These are phyloP conservation scores for Agrotis puta DNA, from an alignment of 2,888 invertebrate species.

Conservation along the genomic window DNA sequence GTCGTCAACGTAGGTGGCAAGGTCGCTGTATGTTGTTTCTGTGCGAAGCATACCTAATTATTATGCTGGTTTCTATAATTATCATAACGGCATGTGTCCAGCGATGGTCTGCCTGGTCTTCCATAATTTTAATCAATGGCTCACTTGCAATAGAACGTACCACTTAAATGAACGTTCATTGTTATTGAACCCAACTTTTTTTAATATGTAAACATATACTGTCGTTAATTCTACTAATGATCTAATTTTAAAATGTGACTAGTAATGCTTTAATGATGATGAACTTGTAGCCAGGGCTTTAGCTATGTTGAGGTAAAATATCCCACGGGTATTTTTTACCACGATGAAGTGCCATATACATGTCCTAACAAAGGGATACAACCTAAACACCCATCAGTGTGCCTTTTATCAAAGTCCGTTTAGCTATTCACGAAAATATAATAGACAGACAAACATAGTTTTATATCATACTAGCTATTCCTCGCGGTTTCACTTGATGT, in stretches of 20 bases:
- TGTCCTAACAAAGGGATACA: background rate
- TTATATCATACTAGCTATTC: no score
- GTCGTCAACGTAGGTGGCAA: slow-evolving; percentile 68
- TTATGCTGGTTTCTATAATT: slow-evolving; percentile 12
- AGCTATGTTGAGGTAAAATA: background rate
- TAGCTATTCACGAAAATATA: background rate
- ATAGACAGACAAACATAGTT: background rate
- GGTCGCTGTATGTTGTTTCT: slow-evolving; percentile 61
- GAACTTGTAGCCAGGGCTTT: background rate
- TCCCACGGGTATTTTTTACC: no score
- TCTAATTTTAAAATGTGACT: background rate
- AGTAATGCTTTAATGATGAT: background rate
- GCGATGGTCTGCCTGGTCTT: slow-evolving; percentile 2
- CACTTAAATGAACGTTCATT: background rate
- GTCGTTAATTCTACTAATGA: background rate
- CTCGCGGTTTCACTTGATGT: no score
- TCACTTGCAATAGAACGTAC: background rate
- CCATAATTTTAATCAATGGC: background rate
- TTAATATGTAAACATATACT: no score
- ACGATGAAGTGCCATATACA: background rate
- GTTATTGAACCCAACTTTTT: background rate
- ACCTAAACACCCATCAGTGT: background rate
- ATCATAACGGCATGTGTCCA: slow-evolving; percentile 26
- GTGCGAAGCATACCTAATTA: slow-evolving; percentile 42
- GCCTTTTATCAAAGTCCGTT: background rate